Evolutionary conservation across 2,797 vertebrate species (phyloP).

Genomic region (Silurus aristotelis): DNA sequence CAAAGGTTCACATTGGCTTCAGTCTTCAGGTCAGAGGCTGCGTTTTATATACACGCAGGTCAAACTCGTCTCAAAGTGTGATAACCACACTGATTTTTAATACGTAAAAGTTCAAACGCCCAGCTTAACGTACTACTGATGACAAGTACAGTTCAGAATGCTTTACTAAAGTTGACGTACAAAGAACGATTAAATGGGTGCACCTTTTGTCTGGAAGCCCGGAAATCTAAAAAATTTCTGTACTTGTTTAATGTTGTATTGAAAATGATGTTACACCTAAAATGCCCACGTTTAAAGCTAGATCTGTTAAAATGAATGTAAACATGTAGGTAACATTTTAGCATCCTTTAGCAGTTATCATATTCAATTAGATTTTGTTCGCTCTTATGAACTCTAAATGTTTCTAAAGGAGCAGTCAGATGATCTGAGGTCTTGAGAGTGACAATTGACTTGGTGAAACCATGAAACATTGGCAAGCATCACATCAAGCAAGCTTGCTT

Average conservation of each 20-base stretch:
- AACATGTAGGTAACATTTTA: not conserved
- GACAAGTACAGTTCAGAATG: too few relatives aligned
- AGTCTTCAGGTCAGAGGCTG: slow-evolving; percentile 42
- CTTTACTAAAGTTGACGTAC: not conserved
- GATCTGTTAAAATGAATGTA: not conserved
- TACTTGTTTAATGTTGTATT: not conserved
- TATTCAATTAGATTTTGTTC: too few relatives aligned
- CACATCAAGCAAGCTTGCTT: not conserved
- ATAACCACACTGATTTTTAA: slow-evolving; percentile 6
- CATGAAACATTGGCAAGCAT: not conserved
- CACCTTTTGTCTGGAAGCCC: not conserved
- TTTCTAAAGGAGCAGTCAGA: not conserved
- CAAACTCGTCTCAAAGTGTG: slow-evolving; percentile 12
- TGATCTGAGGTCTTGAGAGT: not conserved
- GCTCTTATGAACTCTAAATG: not conserved
- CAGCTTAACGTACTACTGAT: not conserved
- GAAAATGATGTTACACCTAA: too few relatives aligned
- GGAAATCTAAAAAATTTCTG: not conserved
- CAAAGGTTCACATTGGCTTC: slow-evolving; percentile 39
- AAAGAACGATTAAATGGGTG: not conserved
- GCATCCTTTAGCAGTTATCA: not conserved
- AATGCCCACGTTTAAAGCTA: not conserved
- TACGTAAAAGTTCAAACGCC: not conserved
- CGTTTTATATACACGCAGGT: slow-evolving; percentile 31
- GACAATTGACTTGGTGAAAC: not conserved